Evolutionary conservation across 2,888 invertebrate species (phyloP).

Genomic region (Phengaris alcon): DNA sequence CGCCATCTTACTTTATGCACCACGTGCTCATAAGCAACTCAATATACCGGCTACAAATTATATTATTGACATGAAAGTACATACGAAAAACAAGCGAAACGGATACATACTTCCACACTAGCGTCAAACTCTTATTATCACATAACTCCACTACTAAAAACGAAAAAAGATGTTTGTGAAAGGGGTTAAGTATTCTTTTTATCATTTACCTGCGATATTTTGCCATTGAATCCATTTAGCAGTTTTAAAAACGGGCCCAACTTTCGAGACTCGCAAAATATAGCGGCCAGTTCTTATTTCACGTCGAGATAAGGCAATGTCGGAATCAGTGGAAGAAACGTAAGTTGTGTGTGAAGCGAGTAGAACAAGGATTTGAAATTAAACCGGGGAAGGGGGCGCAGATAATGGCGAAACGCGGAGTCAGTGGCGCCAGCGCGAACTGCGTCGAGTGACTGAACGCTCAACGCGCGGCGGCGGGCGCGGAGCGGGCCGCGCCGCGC

Average conservation of each 20-base stretch:
- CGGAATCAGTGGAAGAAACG: slow-evolving; percentile 24
- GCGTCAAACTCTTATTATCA: not conserved
- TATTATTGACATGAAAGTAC: not conserved
- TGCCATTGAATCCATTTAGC: slow-evolving; percentile 60
- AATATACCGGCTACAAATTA: slow-evolving; percentile 28
- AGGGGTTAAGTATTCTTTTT: not conserved
- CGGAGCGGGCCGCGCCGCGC: slow-evolving; percentile 42
- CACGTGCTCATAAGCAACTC: slow-evolving; percentile 60
- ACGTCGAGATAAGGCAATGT: slow-evolving; percentile 28
- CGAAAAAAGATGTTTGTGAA: not conserved
- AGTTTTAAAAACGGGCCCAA: slow-evolving; percentile 35
- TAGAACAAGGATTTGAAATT: slow-evolving; percentile 31
- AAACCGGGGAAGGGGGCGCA: slow-evolving; percentile 35
- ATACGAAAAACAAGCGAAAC: not conserved
- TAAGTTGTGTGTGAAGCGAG: not conserved
- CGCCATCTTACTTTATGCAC: slow-evolving; percentile 72
- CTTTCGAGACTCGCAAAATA: slow-evolving; percentile 30
- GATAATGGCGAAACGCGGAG: slow-evolving; percentile 40
- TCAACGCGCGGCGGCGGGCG: slow-evolving; percentile 56
- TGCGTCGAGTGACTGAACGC: slow-evolving; percentile 74
- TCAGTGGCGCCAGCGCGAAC: slow-evolving; percentile 68
- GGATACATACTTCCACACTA: not conserved
- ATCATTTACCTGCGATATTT: slow-evolving; percentile 63
- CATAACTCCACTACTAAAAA: not conserved
- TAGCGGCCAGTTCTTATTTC: slow-evolving; percentile 5